Evolutionary conservation across 2,888 invertebrate species (phyloP), one percentile per base, ranked within the genome.

Genomic region (Euzetes globulus): DNA sequence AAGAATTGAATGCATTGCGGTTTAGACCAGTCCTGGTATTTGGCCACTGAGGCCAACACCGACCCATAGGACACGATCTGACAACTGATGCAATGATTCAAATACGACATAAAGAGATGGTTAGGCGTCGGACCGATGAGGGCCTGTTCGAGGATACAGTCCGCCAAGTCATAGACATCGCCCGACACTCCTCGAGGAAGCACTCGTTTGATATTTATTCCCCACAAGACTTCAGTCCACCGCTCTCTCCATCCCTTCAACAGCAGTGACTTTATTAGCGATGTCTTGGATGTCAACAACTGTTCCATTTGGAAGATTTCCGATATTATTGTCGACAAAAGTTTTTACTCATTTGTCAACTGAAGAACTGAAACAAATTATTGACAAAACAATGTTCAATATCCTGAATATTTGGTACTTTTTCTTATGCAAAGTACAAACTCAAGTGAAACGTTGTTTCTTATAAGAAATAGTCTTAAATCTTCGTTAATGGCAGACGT

Each of bases 171-270:
- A 50, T 81, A 81, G 4, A 80, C 80, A 78, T 82, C 81, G 1
- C 81, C 80, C 52, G 79, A 79, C 7, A 80, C 79, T 70, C 80
- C 78, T 47, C 78, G 79, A 52, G 82, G 81, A 7, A 83, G 83
- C 81, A 89, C 91, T n/a, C 91, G 91, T 86, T 95, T 95, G 74
- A 96, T 92, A 81, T 94, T 92, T 79, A 94, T 94, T 52, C 94
- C 94, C 95, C 95, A 96, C 83, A 94, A 92, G 63, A 94, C 87
- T 83, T 95, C 95, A 1, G 91, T 90, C 96, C 96, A 96, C 76
- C 96, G 86, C 84, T 96, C 95, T 79, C 94, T 87, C 96, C 96
- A 97, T 70, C 95, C 96, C 82, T 89, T 87, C 75, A 93, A 84
- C 78, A 93, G 85, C 33, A 92, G 84, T 75, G 91, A 81, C 78